These are phyloP conservation scores for Diogma glabrata DNA, from an alignment of 2,888 invertebrate species.

Conservation along the genomic window DNA sequence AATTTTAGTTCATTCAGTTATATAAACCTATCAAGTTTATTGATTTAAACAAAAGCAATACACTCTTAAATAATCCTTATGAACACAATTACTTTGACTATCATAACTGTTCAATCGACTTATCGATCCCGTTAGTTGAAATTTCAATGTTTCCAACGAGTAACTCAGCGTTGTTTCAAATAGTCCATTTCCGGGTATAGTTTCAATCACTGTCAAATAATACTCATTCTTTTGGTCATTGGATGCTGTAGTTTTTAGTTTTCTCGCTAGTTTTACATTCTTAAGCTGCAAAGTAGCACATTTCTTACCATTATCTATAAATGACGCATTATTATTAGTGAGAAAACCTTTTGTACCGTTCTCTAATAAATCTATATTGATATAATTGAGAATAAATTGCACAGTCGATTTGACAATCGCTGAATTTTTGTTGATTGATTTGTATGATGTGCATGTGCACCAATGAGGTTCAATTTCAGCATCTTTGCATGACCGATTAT, in stretches of 20 bases:
- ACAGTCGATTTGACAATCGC: conserved; percentile 42
- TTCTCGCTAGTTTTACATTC: conserved; percentile 42
- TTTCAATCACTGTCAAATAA: conserved; percentile 56
- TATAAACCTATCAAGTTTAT: no score
- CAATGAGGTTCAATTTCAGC: conserved; percentile 58
- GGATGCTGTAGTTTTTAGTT: no score
- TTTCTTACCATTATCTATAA: not conserved
- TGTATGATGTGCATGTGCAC: conserved; percentile 61
- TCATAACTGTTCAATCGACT: conserved; percentile 47
- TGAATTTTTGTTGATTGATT: conserved; percentile 37
- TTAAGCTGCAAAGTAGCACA: conserved; percentile 44
- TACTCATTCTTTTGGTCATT: conserved; percentile 34
- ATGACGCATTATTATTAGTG: not conserved
- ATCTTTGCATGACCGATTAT: conserved; percentile 54
- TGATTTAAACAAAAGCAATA: conserved; percentile 44
- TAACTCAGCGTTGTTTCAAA: conserved; percentile 59
- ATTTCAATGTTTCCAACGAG: conserved; percentile 27
- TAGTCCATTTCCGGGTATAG: conserved; percentile 52
- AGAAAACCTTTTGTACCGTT: conserved; percentile 5
- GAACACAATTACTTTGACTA: conserved; percentile 41
- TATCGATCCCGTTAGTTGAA: conserved; percentile 45
- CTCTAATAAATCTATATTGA: conserved; percentile 23
- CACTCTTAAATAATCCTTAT: conserved; percentile 41
- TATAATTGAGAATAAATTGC: conserved; percentile 27
- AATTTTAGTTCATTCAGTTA: no score